Evolutionary conservation across 2,113 vertebrate species (phyloP).

Genomic region (Perca flavescens): DNA sequence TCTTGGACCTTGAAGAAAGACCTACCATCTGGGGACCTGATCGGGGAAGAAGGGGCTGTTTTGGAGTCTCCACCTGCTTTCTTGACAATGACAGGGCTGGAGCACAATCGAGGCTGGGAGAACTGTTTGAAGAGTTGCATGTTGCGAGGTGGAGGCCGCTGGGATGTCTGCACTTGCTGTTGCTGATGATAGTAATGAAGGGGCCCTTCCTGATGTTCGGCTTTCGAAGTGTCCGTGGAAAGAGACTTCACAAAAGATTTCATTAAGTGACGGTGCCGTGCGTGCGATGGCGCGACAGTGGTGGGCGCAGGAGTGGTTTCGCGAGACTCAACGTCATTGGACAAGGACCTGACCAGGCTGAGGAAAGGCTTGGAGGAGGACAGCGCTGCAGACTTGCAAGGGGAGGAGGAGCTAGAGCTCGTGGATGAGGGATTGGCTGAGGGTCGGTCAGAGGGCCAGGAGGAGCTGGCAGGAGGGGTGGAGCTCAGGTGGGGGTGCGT

Average conservation of each 20-base stretch:
- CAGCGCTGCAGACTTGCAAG: slow-evolving; percentile 85
- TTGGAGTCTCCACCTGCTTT: slow-evolving; percentile 90
- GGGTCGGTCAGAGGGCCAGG: slow-evolving; percentile 85
- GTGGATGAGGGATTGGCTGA: slow-evolving; percentile 47
- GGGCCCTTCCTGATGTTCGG: slow-evolving; percentile 86
- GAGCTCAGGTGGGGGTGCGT: slow-evolving; percentile 79
- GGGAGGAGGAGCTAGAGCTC: slow-evolving; percentile 85
- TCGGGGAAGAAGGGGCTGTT: slow-evolving; percentile 96
- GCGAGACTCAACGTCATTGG: slow-evolving; percentile 93
- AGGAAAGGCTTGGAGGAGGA: slow-evolving; percentile 92
- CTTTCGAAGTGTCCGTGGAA: slow-evolving; percentile 93
- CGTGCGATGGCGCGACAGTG: slow-evolving; percentile 77
- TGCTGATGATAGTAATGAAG: slow-evolving; percentile 68
- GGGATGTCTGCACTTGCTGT: slow-evolving; percentile 56
- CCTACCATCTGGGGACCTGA: slow-evolving; percentile 93
- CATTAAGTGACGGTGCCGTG: slow-evolving; percentile 94
- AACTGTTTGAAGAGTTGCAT: slow-evolving; percentile 98
- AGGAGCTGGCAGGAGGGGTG: slow-evolving; percentile 80
- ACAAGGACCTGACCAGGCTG: slow-evolving; percentile 94
- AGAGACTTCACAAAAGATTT: slow-evolving; percentile 97
- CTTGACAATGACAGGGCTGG: slow-evolving; percentile 55
- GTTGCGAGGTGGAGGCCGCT: slow-evolving; percentile 88
- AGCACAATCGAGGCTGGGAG: slow-evolving; percentile 90
- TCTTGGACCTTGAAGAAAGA: slow-evolving; percentile 99
- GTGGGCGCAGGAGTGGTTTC: slow-evolving; percentile 85